Evolutionary conservation across 1,140 invertebrate species (phyloP).

Genomic region (Caenorhabditis briggsae): DNA sequence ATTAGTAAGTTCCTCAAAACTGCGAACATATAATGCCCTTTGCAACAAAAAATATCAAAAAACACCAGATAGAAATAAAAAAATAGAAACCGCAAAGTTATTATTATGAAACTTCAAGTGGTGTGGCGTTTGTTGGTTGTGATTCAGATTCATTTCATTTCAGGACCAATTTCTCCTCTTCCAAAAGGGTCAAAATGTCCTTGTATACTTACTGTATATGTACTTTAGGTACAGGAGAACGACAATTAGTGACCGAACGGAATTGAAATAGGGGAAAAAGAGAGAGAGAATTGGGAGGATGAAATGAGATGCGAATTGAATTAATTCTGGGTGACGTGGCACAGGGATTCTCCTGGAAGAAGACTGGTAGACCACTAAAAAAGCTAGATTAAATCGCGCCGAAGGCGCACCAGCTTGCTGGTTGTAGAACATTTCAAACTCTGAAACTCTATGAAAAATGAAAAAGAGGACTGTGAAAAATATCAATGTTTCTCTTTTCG

Average conservation of each 20-base stretch:
- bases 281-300: background rate
- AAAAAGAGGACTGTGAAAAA: slow-evolving; percentile 33
- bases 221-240: background rate
- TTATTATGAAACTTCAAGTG: background rate
- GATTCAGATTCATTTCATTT: background rate
- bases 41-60: background rate
- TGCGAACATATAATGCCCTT: background rate
- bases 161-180: background rate
- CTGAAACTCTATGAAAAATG: background rate
- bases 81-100: background rate
- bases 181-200: background rate
- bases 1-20: no score
- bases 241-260: slow-evolving; percentile 17
- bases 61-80: background rate
- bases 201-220: slow-evolving; percentile 17
- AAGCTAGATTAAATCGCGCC: no score
- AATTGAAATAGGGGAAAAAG: background rate
- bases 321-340: slow-evolving; percentile 34
- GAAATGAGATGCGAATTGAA: slow-evolving; percentile 23
- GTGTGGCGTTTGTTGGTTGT: no score
- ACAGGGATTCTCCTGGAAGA: background rate
- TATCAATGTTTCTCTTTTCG: slow-evolving; percentile 24
- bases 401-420: no score
- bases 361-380: no score
- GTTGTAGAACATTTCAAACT: no score